These are phyloP conservation scores for Hyles euphorbiae DNA, from an alignment of 1,140 invertebrate species.

Conservation along the genomic window DNA sequence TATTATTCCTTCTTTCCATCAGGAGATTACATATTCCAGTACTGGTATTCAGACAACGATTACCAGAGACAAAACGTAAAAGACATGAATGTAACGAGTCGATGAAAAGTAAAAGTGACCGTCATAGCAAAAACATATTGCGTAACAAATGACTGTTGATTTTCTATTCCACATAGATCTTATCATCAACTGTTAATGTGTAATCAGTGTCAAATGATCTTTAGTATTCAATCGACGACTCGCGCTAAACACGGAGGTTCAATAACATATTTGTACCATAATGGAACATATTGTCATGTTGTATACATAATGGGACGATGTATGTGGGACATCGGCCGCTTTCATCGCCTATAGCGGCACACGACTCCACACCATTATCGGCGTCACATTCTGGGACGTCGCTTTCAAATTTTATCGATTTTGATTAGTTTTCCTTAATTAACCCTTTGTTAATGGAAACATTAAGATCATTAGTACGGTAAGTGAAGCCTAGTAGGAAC, in stretches of 20 bases:
- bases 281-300: constrained; percentile 12
- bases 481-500: too few species aligned
- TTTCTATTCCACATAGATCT: neutral
- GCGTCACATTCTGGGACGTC: constrained; percentile 25
- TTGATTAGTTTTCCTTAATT: too few species aligned
- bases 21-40: too few species aligned
- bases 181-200: constrained; percentile 8
- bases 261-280: constrained; percentile 25
- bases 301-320: constrained; percentile 43
- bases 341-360: constrained; percentile 42
- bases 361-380: constrained; percentile 41
- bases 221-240: constrained; percentile 17
- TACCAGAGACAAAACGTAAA: neutral
- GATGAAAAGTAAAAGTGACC: constrained; percentile 11
- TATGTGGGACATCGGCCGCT: constrained; percentile 49
- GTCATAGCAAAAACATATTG: constrained; percentile 6
- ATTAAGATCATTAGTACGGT: too few species aligned
- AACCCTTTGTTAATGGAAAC: too few species aligned
- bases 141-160: constrained; percentile 1
- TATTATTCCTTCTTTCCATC: too few species aligned
- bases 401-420: constrained; percentile 27
- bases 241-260: constrained; percentile 13
- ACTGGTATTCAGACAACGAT: neutral
- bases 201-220: constrained; percentile 13
- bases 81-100: neutral